Evolutionary conservation across 2,113 vertebrate genomes (phyloP).

Genomic region (Edolisoma coerulescens): DNA sequence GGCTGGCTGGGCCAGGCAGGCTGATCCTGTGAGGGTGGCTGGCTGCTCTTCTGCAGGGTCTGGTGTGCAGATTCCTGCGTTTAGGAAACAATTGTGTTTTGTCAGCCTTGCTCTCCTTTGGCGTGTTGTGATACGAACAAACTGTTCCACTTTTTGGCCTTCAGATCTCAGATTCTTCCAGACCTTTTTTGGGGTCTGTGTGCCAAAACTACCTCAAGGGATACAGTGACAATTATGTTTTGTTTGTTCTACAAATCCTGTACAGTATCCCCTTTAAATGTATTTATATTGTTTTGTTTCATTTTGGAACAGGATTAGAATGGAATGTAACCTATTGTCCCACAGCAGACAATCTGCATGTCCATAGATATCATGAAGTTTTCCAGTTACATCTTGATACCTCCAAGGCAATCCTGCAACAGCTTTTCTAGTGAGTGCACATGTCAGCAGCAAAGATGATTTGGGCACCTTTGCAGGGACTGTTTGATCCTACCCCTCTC

Average conservation of each 20-base stretch:
- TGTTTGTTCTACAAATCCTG: conserved; percentile 35
- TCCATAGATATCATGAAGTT: not conserved
- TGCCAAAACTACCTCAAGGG: conserved; percentile 16
- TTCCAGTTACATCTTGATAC: conserved; percentile 18
- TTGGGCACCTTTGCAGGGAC: not conserved
- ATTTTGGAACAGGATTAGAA: conserved; percentile 40
- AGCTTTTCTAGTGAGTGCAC: not conserved
- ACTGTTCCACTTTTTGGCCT: not conserved
- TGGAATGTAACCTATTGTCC: conserved; percentile 37
- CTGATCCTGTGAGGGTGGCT: not conserved
- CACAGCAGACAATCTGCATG: not conserved
- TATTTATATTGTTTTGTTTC: conserved; percentile 33
- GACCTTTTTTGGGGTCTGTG: not conserved
- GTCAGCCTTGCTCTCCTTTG: not conserved
- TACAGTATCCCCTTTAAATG: not conserved
- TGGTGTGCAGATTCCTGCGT: not conserved
- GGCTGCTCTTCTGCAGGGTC: not conserved
- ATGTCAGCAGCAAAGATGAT: not conserved
- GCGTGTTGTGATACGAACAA: not conserved
- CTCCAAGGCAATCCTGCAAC: not conserved
- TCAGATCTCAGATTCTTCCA: not conserved
- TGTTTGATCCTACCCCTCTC: not conserved
- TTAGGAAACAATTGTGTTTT: not conserved
- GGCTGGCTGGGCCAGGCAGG: not conserved
- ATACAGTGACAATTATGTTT: conserved; percentile 27